Conservation (phyloP, 1,140 invertebrate genomes). For the Meloidogyne hapla region DNA sequence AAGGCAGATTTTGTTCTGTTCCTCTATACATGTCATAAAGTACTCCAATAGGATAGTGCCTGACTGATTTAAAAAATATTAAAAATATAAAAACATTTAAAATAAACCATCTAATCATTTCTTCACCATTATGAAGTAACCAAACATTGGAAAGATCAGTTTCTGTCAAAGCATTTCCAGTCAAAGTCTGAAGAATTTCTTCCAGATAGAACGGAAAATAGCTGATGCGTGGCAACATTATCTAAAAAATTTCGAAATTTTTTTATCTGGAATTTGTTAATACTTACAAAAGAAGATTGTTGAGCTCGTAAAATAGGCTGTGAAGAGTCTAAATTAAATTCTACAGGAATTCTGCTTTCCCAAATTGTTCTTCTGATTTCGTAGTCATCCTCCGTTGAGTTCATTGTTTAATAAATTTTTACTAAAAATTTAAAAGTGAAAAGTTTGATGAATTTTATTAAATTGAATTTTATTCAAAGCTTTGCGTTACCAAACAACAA, state of each 20-base stretch:
- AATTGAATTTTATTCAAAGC: too few relatives aligned
- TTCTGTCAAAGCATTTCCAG: conserved; percentile 75
- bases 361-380: conserved; percentile 57
- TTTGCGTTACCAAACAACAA: too few relatives aligned
- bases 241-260: conserved; percentile 62
- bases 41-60: conserved; percentile 92
- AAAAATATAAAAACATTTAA: conserved; percentile 1
- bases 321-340: conserved; percentile 53
- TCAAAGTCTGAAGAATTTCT: conserved; percentile 76
- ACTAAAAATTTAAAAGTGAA: too few relatives aligned
- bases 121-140: conserved; percentile 91
- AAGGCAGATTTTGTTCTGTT: conserved; percentile 77
- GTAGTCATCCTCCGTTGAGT: conserved; percentile 46
- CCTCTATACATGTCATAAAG: conserved; percentile 77
- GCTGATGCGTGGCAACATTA: conserved; percentile 88
- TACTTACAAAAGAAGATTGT: conserved; percentile 48
- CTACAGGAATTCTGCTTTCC: conserved; percentile 56
- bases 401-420: neutral
- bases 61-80: conserved; percentile 55
- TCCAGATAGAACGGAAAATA: conserved; percentile 94
- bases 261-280: conserved; percentile 14
- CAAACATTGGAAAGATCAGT: conserved; percentile 77
- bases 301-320: conserved; percentile 22
- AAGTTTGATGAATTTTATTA: too few relatives aligned
- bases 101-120: conserved; percentile 80